Evolutionary conservation across 2,113 vertebrate species (phyloP).

Genomic region (Mirounga angustirostris): DNA sequence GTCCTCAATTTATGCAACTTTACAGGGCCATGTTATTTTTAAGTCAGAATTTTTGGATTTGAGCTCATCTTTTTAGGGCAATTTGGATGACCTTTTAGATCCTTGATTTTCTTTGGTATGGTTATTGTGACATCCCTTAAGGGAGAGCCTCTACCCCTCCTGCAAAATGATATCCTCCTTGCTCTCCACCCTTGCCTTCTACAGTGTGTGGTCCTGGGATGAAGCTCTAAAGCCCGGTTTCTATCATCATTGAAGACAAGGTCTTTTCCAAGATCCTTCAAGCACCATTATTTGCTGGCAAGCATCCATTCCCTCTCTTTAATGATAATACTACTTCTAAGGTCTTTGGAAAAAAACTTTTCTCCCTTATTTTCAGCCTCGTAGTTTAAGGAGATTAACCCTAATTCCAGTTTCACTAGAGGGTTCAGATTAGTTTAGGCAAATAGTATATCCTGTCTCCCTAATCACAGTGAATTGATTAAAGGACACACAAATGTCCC

Average conservation of each 20-base stretch:
- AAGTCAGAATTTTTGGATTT: neutral
- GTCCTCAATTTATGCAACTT: neutral
- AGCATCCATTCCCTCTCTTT: neutral
- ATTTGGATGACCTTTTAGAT: neutral
- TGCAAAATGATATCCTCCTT: neutral
- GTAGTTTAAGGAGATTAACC: neutral
- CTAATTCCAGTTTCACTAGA: neutral
- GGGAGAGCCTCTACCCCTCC: neutral
- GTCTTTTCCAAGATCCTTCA: neutral
- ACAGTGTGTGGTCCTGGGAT: neutral
- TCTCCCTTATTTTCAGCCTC: neutral
- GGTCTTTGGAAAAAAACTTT: neutral
- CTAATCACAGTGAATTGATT: neutral
- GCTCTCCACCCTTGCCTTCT: neutral
- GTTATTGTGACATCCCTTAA: neutral
- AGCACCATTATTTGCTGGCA: neutral
- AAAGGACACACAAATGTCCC: neutral
- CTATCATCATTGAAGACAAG: neutral
- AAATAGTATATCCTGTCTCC: neutral
- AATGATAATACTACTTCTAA: neutral
- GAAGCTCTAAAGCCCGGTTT: neutral
- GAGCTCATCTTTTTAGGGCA: neutral
- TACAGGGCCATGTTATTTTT: neutral
- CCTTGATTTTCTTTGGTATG: neutral
- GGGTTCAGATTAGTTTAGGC: neutral